Evolutionary conservation across 2,888 invertebrate species (phyloP).

Genomic region (Diplazon laetatorius): DNA sequence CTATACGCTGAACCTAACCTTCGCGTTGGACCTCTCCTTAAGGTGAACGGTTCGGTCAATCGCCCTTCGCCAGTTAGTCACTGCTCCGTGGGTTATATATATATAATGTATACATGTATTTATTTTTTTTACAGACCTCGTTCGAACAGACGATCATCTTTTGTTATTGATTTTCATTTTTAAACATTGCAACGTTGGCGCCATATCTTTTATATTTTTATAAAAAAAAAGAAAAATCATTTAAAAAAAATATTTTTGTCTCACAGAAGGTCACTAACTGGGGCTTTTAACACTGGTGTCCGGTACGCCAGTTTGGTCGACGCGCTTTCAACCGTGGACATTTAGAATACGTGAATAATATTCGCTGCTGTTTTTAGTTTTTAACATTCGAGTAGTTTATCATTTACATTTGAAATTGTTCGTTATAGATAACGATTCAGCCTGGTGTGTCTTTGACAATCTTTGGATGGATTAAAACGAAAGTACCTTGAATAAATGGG

Average conservation of each 20-base stretch:
- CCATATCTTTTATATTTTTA: background rate
- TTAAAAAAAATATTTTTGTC: too few relatives aligned
- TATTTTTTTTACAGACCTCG: too few relatives aligned
- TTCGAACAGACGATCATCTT: too few relatives aligned
- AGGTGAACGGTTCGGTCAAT: too few relatives aligned
- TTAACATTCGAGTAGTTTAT: constrained; percentile 4
- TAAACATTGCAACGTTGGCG: too few relatives aligned
- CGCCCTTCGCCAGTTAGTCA: too few relatives aligned
- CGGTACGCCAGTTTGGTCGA: constrained; percentile 9
- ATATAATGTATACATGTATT: too few relatives aligned
- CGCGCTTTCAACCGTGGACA: background rate
- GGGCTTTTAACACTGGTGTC: background rate
- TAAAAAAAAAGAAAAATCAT: too few relatives aligned
- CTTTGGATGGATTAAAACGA: constrained; percentile 67
- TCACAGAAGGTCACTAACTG: too few relatives aligned
- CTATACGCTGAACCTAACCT: background rate
- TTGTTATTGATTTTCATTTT: too few relatives aligned
- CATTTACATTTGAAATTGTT: constrained; percentile 10
- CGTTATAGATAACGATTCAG: constrained; percentile 41
- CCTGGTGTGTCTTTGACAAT: constrained; percentile 65
- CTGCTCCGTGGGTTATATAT: too few relatives aligned
- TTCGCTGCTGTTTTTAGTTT: constrained; percentile 5
- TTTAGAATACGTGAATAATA: background rate
- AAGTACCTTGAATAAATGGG: constrained; percentile 69
- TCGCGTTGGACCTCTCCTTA: constrained; percentile 8